Evolutionary conservation across 2,888 invertebrate species (phyloP).

Genomic region (Clitarchus hookeri): DNA sequence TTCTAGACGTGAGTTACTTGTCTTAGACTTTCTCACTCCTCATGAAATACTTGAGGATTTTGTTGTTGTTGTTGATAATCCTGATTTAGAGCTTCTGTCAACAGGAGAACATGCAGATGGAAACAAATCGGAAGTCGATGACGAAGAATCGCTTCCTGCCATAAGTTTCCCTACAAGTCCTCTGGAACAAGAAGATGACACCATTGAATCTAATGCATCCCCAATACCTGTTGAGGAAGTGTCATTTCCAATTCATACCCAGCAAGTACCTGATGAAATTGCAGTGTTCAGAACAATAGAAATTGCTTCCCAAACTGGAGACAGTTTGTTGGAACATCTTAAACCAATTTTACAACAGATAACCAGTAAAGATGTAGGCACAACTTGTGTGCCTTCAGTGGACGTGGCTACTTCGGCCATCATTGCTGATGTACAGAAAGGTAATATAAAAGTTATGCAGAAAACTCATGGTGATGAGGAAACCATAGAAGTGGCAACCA

Average conservation of each 20-base stretch:
- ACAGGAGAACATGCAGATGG: neutral
- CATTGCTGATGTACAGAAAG: conserved; percentile 55
- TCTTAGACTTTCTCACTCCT: neutral
- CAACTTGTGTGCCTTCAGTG: conserved; percentile 27
- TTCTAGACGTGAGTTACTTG: conserved; percentile 32
- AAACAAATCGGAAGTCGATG: neutral
- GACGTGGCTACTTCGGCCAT: conserved; percentile 51
- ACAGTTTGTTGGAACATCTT: conserved; percentile 52
- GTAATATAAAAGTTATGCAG: conserved; percentile 70
- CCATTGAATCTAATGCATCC: conserved; percentile 64
- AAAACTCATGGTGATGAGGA: conserved; percentile 67
- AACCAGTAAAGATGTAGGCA: conserved; percentile 27
- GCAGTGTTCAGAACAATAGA: conserved; percentile 46
- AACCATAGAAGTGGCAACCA: conserved; percentile 73
- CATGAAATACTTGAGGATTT: conserved; percentile 37
- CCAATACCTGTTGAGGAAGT: conserved; percentile 74
- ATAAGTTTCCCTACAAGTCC: neutral
- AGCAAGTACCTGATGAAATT: neutral
- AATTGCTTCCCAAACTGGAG: conserved; percentile 72
- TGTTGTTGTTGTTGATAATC: conserved; percentile 36
- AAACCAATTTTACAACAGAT: neutral
- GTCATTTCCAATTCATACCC: conserved; percentile 39
- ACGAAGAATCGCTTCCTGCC: neutral
- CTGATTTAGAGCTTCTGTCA: conserved; percentile 20
- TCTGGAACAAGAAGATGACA: conserved; percentile 55